Percentiles rank a stretch among this genome's conserved stretches.
These are phyloP conservation scores for Drosophila nigromelanica DNA, from an alignment of 1,140 invertebrate genomes.

Conservation along the genomic window DNA sequence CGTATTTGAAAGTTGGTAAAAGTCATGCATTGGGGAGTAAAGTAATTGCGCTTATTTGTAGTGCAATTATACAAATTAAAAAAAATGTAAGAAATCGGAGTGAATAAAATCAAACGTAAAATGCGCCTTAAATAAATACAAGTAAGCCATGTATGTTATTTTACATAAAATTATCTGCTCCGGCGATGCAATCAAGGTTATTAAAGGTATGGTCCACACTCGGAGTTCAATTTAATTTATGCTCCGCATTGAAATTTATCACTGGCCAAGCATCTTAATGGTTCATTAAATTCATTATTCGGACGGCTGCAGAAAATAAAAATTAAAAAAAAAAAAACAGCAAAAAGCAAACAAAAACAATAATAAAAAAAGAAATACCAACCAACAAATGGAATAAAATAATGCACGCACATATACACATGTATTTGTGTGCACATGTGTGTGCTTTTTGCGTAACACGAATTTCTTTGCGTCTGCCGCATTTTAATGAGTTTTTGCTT, in stretches of 20 bases:
- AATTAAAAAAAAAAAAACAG: conserved; percentile 9
- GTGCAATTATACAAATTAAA: conserved; percentile 76
- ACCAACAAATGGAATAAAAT: conserved; percentile 66
- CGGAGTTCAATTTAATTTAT: conserved; percentile 71
- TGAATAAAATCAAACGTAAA: neutral
- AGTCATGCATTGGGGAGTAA: conserved; percentile 41
- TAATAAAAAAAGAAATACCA: neutral
- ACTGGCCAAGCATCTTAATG: conserved; percentile 78
- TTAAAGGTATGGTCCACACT: conserved; percentile 12
- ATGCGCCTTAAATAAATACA: conserved; percentile 18
- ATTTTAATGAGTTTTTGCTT: conserved; percentile 81
- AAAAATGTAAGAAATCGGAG: conserved; percentile 31
- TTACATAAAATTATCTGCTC: conserved; percentile 28
- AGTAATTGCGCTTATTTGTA: conserved; percentile 69
- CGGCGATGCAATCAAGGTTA: conserved; percentile 53
- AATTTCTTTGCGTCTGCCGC: conserved; percentile 57
- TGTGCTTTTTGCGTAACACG: conserved; percentile 26
- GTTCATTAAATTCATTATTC: conserved; percentile 82
- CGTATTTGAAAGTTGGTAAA: conserved; percentile 70
- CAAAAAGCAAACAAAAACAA: conserved; percentile 43
- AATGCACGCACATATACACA: conserved; percentile 60
- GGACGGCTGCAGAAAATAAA: conserved; percentile 51
- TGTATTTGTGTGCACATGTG: conserved; percentile 41
- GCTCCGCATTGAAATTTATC: conserved; percentile 74
- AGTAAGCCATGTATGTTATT: conserved; percentile 43